Evolutionary conservation across 2,797 vertebrate genomes (phyloP).

Genomic region (Gallirallus australis): DNA sequence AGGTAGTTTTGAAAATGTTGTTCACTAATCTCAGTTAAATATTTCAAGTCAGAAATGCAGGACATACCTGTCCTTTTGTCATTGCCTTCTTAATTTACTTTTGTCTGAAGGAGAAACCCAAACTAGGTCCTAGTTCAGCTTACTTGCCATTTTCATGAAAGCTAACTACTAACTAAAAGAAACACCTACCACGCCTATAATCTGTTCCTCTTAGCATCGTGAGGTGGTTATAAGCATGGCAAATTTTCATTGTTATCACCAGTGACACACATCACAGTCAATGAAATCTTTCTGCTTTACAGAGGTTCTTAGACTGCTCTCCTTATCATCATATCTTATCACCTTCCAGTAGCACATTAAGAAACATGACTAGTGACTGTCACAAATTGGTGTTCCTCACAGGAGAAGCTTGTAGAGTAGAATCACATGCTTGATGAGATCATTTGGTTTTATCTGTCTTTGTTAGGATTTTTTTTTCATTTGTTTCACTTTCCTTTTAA

Average conservation of each 20-base stretch:
- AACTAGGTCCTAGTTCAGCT: neutral
- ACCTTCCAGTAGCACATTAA: conserved; percentile 10
- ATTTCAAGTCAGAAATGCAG: neutral
- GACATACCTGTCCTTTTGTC: conserved; percentile 14
- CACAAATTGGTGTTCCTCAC: conserved; percentile 2
- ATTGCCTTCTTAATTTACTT: neutral
- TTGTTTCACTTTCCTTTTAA: neutral
- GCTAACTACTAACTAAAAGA: neutral
- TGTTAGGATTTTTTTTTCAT: neutral
- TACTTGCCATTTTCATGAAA: neutral
- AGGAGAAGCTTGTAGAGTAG: neutral
- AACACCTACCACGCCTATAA: neutral
- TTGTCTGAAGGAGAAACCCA: neutral
- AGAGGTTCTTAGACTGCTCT: neutral
- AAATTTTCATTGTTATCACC: conserved; percentile 40
- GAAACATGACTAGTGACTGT: conserved; percentile 29
- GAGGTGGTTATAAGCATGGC: neutral
- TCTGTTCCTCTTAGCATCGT: neutral
- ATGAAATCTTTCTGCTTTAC: conserved; percentile 28
- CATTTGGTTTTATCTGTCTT: neutral
- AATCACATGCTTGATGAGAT: rapidly evolving
- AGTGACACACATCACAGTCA: conserved; percentile 37
- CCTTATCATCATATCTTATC: conserved; percentile 42
- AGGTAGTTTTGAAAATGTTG: conserved; percentile 20
- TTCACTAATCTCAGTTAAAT: conserved; percentile 5